Evolutionary conservation across 2,888 invertebrate genomes (phyloP).

Genomic region (Fragum fragum): DNA sequence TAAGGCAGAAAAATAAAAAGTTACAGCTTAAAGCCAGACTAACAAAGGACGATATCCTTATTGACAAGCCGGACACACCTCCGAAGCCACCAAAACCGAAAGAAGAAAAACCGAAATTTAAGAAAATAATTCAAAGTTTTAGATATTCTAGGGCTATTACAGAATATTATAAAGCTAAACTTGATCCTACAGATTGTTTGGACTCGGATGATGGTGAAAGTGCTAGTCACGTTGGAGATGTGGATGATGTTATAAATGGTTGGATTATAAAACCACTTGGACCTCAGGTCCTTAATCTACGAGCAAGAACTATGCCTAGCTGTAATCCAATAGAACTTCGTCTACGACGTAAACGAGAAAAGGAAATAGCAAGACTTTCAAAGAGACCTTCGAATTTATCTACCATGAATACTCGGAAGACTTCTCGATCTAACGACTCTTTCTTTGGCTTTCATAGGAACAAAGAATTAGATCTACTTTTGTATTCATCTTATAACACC

Average conservation of each 20-base stretch:
- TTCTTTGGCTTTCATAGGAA: background rate
- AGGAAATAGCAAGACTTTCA: conserved; percentile 17
- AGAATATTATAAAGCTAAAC: conserved; percentile 48
- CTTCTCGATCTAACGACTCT: conserved; percentile 5
- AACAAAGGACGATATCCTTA: conserved; percentile 35
- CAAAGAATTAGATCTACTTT: background rate
- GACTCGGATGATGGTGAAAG: background rate
- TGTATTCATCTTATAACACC: background rate
- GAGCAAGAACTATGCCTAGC: conserved; percentile 57
- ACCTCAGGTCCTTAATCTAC: conserved; percentile 48
- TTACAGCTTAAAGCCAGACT: conserved; percentile 43
- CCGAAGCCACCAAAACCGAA: conserved; percentile 46
- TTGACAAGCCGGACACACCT: conserved; percentile 36
- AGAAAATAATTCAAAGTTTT: conserved; percentile 47
- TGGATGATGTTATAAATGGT: conserved; percentile 51
- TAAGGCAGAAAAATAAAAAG: conserved; percentile 43
- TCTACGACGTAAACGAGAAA: conserved; percentile 45
- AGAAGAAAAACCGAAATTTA: conserved; percentile 1
- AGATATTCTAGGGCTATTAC: conserved; percentile 60
- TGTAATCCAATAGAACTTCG: conserved; percentile 62
- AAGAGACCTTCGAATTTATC: conserved; percentile 17
- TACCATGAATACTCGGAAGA: background rate
- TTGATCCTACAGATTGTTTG: conserved; percentile 24
- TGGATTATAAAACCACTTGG: conserved; percentile 62
- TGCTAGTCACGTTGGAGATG: background rate